A percentile compares a stretch with the other conserved stretches of the same genome.
Conservation (phyloP, 2,113 vertebrate genomes). For the Protobothrops mucrosquamatus region DNA sequence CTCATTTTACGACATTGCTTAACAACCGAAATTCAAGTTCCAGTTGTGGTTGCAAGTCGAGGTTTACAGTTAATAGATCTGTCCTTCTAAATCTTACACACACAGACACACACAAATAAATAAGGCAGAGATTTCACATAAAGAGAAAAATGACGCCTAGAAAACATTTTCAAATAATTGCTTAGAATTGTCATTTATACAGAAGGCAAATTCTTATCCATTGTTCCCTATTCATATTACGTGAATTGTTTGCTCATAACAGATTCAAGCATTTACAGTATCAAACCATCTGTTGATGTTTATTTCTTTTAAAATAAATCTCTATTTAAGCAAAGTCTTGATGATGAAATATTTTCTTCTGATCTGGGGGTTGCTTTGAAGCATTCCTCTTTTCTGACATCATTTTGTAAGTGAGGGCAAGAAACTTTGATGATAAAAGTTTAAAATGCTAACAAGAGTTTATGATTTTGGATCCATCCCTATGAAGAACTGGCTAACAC, state of each 20-base stretch:
- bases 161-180: neutral
- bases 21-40: neutral
- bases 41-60: neutral
- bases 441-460: neutral
- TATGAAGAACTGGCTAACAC: neutral
- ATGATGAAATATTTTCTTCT: neutral
- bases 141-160: neutral
- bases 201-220: neutral
- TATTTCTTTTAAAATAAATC: neutral
- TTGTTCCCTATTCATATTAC: neutral
- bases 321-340: neutral
- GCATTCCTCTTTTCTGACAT: neutral
- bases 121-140: neutral
- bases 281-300: neutral
- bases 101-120: too few species aligned
- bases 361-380: neutral
- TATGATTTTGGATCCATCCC: neutral
- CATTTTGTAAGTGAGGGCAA: neutral
- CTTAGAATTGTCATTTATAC: neutral
- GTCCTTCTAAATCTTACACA: neutral
- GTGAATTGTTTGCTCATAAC: neutral
- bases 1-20: neutral
- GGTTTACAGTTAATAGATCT: neutral
- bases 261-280: neutral
- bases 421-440: neutral